phyloP scores from a whole-genome alignment of 1,140 invertebrate genomes.

The Cherax destructor region DNA sequence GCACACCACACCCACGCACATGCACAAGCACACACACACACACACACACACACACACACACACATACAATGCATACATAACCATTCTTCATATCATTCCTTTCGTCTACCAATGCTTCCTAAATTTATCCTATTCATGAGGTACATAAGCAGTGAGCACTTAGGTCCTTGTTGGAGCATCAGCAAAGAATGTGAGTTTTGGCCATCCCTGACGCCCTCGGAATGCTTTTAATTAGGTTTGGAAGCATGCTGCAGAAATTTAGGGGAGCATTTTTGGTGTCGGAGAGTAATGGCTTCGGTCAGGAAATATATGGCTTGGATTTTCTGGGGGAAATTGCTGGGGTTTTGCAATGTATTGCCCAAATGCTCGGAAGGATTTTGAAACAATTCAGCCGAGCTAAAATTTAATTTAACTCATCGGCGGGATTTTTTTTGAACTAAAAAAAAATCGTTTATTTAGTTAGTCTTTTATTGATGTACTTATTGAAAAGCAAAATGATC shows the following conservation, averaged over 20 bases:
- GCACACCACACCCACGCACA: too few species aligned
- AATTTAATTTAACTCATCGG: slow-evolving; percentile 43
- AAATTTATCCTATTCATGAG: too few species aligned
- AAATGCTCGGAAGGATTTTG: slow-evolving; percentile 56
- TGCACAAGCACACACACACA: too few species aligned
- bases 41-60: too few species aligned
- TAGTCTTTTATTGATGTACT: too few species aligned
- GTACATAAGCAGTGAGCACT: too few species aligned
- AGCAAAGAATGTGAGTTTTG: background rate
- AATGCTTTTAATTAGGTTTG: slow-evolving; percentile 61
- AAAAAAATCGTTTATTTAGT: too few species aligned
- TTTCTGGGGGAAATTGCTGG: slow-evolving; percentile 59
- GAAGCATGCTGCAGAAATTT: slow-evolving; percentile 58
- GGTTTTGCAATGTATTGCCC: slow-evolving; percentile 47
- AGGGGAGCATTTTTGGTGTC: slow-evolving; percentile 56
- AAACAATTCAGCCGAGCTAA: slow-evolving; percentile 41
- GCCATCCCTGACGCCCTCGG: slow-evolving; percentile 27
- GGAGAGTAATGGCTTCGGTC: slow-evolving; percentile 47
- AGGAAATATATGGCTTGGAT: slow-evolving; percentile 56
- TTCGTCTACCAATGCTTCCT: too few species aligned
- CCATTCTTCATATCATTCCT: background rate
- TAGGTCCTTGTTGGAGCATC: too few species aligned
- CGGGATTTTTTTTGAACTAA: background rate
- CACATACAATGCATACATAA: too few species aligned
- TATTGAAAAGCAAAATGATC: too few species aligned